Evolutionary conservation across 1,140 invertebrate species (phyloP), one percentile per base, ranked within the genome.

Genomic region (Goniozus legneri): DNA sequence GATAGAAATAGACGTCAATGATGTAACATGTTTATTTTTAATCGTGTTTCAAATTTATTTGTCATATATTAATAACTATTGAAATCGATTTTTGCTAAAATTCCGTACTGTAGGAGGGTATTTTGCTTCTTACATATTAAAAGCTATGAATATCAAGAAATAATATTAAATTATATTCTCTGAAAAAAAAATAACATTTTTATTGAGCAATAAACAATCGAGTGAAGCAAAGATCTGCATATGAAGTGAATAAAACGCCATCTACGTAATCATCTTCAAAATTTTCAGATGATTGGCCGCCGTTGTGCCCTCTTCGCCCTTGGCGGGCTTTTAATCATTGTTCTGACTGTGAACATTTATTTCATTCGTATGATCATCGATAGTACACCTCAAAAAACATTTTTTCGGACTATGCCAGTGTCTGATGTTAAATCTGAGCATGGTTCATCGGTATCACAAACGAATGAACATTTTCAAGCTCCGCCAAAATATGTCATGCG

Each of bases 311-410:
- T 74, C n/a, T 39, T 73, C 6, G 67, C 63, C 31, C 50, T 75
- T 22, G 58, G 66, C 47, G 62, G 63, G 19, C 64, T 77, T 47
- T 58, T 77, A 34, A 60, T 74, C 47, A 53, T 76, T 16, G 62
- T 74, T 6, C 52, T 75, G 1, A 61, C 56, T 3, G 64, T 67
- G 10, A 67, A 70, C 41, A 15, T 75, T 22, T 73, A 75, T 44
- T 75, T 73, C 37, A 66, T 74, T n/a, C 64, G 61, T 42, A 65
- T 69, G 47, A 75, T 76, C 18, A 65, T 73, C 8, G 69, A 73
- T 37, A 71, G 60, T 58, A 69, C 64, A 18, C 54, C 64, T 3
- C 55, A 61, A 1, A 69, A 58, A 39, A 44, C 37, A 6, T 53
- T 58, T 10, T 39, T 42, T 3, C 58, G 46, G 44, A 60, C 57